phyloP scores from a whole-genome alignment of 2,113 vertebrate genomes.

The Morone saxatilis region DNA sequence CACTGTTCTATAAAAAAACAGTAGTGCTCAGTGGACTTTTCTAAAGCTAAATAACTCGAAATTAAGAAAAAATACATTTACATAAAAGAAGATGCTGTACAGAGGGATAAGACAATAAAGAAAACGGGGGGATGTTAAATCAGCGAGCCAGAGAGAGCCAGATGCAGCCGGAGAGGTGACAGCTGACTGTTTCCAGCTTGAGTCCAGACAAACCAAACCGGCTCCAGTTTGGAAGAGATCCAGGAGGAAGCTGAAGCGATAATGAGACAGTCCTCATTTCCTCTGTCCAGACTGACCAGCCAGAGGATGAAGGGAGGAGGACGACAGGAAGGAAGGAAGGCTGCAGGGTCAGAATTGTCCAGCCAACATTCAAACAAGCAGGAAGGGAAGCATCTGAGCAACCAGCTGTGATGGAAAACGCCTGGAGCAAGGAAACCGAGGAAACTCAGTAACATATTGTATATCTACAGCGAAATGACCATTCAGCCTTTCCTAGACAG shows the following conservation, averaged over 20 bases:
- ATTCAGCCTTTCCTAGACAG: constrained; percentile 17
- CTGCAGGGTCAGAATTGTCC: constrained; percentile 55
- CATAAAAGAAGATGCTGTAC: not conserved
- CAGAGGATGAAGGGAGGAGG: constrained; percentile 30
- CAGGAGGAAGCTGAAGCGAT: constrained; percentile 72
- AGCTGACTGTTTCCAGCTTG: constrained; percentile 61
- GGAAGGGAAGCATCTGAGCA: constrained; percentile 34
- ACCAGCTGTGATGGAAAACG: constrained; percentile 55
- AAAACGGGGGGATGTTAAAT: not conserved
- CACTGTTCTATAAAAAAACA: not conserved
- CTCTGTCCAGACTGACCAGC: constrained; percentile 53
- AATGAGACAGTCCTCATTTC: constrained; percentile 75
- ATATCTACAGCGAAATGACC: constrained; percentile 32
- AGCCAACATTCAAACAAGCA: constrained; percentile 56
- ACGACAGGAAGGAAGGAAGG: constrained; percentile 21
- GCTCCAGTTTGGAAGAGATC: constrained; percentile 68
- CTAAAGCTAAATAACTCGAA: not conserved
- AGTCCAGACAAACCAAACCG: constrained; percentile 59
- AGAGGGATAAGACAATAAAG: not conserved
- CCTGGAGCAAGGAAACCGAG: constrained; percentile 51
- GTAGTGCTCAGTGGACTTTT: not conserved
- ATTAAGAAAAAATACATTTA: not conserved
- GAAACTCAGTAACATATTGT: constrained; percentile 28
- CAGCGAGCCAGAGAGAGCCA: constrained; percentile 14
- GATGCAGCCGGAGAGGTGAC: constrained; percentile 49